phyloP scores from a whole-genome alignment of 1,140 invertebrate species.

The Cydia fagiglandana region DNA sequence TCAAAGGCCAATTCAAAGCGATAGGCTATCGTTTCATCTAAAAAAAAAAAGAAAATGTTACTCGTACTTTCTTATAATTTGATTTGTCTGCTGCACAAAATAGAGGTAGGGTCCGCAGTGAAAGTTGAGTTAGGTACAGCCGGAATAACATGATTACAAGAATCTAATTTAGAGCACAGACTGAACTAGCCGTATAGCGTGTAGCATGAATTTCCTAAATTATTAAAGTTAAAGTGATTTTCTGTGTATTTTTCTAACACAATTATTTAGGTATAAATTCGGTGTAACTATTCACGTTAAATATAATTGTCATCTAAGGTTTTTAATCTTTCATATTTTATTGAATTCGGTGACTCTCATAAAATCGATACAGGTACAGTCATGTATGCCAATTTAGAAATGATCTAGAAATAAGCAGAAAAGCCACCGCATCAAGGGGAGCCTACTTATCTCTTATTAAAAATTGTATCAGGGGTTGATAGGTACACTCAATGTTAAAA shows the following conservation, averaged over 20 bases:
- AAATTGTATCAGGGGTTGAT: background rate
- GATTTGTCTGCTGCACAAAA: constrained; percentile 10
- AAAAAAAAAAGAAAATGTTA: constrained; percentile 18
- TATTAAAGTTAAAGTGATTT: constrained; percentile 22
- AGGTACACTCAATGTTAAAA: constrained; percentile 4
- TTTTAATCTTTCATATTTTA: background rate
- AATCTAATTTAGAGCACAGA: constrained; percentile 25
- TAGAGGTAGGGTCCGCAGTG: background rate
- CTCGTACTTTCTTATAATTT: background rate
- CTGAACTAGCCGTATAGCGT: constrained; percentile 18
- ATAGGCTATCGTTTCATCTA: background rate
- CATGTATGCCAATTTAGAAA: background rate
- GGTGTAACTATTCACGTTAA: background rate
- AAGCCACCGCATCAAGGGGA: background rate
- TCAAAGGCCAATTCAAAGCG: constrained; percentile 19
- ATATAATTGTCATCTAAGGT: background rate
- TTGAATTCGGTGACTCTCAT: background rate
- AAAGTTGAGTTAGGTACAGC: background rate
- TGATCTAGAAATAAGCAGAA: background rate
- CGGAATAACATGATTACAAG: constrained; percentile 12
- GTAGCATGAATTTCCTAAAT: constrained; percentile 26
- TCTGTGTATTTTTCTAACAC: constrained; percentile 9
- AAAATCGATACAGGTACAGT: background rate
- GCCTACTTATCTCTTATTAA: constrained; percentile 1
- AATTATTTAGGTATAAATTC: background rate